Conservation (phyloP, 2,888 invertebrate genomes). For the Pseudococcus longispinus region DNA sequence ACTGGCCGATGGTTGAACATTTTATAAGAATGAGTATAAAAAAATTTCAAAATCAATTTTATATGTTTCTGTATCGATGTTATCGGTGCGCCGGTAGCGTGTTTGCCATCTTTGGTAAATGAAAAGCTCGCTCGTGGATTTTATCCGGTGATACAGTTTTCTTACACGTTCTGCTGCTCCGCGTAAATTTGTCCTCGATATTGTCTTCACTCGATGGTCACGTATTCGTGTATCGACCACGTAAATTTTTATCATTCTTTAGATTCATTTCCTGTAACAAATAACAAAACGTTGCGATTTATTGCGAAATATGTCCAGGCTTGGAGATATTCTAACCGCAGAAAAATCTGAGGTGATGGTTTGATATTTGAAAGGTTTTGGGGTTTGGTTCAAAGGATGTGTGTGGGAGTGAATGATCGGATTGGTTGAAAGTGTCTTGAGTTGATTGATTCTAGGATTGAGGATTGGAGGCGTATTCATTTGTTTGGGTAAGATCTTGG, state of each 20-base stretch:
- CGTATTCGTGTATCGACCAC: conserved; percentile 28
- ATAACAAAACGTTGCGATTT: conserved; percentile 24
- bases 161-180: not conserved
- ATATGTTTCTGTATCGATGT: not conserved
- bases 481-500: too few species aligned
- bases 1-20: not conserved
- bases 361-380: not conserved
- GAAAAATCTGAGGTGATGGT: not conserved
- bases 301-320: not conserved
- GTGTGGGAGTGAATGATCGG: too few species aligned
- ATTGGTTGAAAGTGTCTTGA: too few species aligned
- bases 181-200: not conserved
- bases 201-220: conserved; percentile 15
- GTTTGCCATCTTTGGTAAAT: not conserved
- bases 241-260: conserved; percentile 24
- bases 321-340: not conserved
- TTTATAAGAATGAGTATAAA: not conserved
- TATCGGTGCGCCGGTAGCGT: not conserved
- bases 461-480: too few species aligned
- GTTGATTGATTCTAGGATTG: too few species aligned
- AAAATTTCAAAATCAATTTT: not conserved
- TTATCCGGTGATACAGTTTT: conserved; percentile 11
- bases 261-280: conserved; percentile 13
- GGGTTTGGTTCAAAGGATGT: too few species aligned
- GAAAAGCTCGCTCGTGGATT: not conserved